Conservation (phyloP, 1,140 invertebrate species). For the Chelonus insularis region DNA sequence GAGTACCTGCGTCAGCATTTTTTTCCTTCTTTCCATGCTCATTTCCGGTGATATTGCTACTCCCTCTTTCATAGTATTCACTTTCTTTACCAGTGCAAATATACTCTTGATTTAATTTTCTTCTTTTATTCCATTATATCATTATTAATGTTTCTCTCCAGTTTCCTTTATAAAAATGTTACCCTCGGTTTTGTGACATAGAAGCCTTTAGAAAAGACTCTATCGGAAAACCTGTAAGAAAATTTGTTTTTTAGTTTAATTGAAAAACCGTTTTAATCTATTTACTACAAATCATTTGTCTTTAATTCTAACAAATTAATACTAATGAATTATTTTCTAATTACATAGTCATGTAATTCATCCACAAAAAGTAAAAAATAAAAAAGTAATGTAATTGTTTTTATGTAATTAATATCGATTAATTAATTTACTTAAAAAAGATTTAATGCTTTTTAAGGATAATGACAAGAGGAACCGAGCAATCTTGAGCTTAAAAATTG, state of each 20-base stretch:
- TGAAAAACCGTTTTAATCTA: too few relatives aligned
- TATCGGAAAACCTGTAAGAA: conserved; percentile 15
- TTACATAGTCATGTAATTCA: too few relatives aligned
- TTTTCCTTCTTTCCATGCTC: conserved; percentile 7
- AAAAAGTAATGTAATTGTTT: too few relatives aligned
- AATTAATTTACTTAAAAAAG: too few relatives aligned
- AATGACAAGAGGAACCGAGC: conserved; percentile 55
- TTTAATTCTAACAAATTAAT: too few relatives aligned
- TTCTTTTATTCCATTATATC: neutral
- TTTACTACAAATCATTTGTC: too few relatives aligned
- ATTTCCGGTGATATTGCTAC: neutral
- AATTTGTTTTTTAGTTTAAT: too few relatives aligned
- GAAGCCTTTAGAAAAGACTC: conserved; percentile 40
- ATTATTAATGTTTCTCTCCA: conserved; percentile 10
- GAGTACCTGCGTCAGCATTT: conserved; percentile 15
- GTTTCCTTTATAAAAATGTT: conserved; percentile 22
- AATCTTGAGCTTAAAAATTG: conserved; percentile 43
- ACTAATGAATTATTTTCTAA: too few relatives aligned
- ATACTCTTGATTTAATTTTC: neutral
- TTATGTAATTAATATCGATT: too few relatives aligned
- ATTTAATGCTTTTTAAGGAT: too few relatives aligned
- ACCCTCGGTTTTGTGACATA: conserved; percentile 28
- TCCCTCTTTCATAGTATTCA: neutral
- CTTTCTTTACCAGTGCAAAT: neutral
- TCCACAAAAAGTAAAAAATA: too few relatives aligned